phyloP scores from a whole-genome alignment of 2,113 vertebrate species.

The Pygoscelis adeliae region DNA sequence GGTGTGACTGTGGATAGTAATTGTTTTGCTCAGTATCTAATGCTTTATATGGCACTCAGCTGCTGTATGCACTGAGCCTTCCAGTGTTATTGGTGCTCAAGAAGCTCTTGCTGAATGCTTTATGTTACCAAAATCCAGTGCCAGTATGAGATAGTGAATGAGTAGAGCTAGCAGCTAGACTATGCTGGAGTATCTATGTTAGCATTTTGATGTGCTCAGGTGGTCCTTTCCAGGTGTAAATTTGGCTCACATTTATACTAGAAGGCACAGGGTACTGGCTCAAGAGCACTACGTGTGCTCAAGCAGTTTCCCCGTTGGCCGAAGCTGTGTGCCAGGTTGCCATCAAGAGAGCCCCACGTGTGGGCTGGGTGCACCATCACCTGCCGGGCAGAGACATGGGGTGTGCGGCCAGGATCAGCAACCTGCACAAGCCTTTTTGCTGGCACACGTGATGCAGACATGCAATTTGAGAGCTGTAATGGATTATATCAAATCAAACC shows the following conservation, averaged over 20 bases:
- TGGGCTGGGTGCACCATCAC: background rate
- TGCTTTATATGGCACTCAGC: background rate
- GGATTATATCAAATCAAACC: background rate
- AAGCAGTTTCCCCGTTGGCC: background rate
- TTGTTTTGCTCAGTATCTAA: background rate
- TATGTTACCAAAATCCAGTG: background rate
- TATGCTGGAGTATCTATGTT: background rate
- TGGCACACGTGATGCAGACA: rapidly evolving
- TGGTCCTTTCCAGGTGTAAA: background rate
- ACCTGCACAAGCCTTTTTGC: background rate
- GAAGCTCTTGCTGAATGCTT: background rate
- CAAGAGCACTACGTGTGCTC: rapidly evolving
- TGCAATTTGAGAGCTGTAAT: rapidly evolving
- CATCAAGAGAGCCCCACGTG: rapidly evolving
- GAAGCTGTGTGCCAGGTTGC: background rate
- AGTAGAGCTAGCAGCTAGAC: background rate
- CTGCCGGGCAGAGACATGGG: rapidly evolving
- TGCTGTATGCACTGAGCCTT: background rate
- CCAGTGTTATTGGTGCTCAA: background rate
- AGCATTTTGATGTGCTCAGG: background rate
- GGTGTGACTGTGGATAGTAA: background rate
- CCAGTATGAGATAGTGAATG: background rate
- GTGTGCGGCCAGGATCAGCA: rapidly evolving
- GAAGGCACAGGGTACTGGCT: background rate
- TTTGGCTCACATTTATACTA: background rate